A percentile compares a stretch with the other conserved stretches of the same genome.
Evolutionary conservation across 2,888 invertebrate species (phyloP).

Genomic region (Sinotaia quadrata): DNA sequence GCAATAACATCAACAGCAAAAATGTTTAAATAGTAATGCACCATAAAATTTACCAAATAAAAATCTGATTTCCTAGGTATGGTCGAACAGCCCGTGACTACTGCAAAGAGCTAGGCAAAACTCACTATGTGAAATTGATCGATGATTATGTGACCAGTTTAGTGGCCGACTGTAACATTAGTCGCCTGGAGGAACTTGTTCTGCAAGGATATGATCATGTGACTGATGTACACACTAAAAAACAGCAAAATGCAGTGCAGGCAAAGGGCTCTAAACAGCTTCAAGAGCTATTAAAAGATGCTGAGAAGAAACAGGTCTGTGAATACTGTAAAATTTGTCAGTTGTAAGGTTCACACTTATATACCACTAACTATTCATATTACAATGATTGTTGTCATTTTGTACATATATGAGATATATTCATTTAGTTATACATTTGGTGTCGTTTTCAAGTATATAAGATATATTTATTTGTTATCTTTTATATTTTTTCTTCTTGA

Average conservation of each 20-base stretch:
- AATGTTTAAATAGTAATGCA: too few species aligned
- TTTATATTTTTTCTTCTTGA: too few species aligned
- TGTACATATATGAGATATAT: neutral
- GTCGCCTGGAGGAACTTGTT: conserved; percentile 57
- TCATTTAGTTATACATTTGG: too few species aligned
- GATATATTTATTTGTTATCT: too few species aligned
- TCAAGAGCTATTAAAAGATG: conserved; percentile 23
- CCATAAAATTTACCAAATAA: too few species aligned
- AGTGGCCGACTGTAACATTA: conserved; percentile 47
- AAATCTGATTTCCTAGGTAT: conserved; percentile 24
- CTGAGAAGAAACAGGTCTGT: conserved; percentile 11
- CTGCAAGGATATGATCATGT: conserved; percentile 66
- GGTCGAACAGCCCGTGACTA: conserved; percentile 57
- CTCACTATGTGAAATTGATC: conserved; percentile 47
- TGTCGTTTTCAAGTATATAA: too few species aligned
- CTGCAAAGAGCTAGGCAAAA: conserved; percentile 42
- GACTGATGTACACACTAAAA: conserved; percentile 46
- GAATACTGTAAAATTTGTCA: neutral
- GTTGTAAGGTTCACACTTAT: neutral
- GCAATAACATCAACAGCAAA: too few species aligned
- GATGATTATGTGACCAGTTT: conserved; percentile 51
- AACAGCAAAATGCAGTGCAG: conserved; percentile 34
- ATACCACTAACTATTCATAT: too few species aligned
- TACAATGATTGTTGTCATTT: neutral
- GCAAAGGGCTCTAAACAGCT: conserved; percentile 50